A percentile compares a stretch with the other conserved stretches of the same genome.
Conservation (phyloP, 2,113 vertebrate species). For the Lagenorhynchus albirostris region DNA sequence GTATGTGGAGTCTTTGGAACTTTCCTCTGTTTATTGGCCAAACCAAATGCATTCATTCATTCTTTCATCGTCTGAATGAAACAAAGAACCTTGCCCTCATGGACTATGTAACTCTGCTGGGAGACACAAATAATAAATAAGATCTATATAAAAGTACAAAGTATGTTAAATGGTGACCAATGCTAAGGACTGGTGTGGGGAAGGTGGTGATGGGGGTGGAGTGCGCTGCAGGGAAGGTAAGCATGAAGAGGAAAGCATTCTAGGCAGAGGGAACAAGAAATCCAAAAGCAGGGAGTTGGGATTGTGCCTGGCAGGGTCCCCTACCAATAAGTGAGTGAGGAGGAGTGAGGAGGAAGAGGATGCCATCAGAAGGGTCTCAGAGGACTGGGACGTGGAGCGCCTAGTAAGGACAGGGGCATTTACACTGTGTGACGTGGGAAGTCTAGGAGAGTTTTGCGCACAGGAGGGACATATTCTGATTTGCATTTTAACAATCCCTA, state of each 20-base stretch:
- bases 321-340: neutral
- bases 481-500: neutral
- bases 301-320: neutral
- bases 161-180: neutral
- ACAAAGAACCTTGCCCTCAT: neutral
- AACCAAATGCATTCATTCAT: neutral
- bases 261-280: neutral
- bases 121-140: conserved; percentile 6
- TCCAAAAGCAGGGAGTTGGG: neutral
- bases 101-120: neutral
- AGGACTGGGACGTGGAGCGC: neutral
- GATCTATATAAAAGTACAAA: neutral
- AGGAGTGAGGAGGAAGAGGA: neutral
- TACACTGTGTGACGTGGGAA: neutral
- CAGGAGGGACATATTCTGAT: neutral
- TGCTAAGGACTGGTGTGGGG: neutral
- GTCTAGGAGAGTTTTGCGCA: neutral
- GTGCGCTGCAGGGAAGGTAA: neutral
- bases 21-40: neutral
- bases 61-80: conserved; percentile 25
- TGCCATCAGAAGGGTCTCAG: neutral
- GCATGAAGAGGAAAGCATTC: neutral
- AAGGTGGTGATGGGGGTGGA: too few species aligned
- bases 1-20: neutral
- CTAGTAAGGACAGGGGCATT: neutral